Conservation (phyloP, 1,140 invertebrate genomes). For the Drosophila sproati region DNA sequence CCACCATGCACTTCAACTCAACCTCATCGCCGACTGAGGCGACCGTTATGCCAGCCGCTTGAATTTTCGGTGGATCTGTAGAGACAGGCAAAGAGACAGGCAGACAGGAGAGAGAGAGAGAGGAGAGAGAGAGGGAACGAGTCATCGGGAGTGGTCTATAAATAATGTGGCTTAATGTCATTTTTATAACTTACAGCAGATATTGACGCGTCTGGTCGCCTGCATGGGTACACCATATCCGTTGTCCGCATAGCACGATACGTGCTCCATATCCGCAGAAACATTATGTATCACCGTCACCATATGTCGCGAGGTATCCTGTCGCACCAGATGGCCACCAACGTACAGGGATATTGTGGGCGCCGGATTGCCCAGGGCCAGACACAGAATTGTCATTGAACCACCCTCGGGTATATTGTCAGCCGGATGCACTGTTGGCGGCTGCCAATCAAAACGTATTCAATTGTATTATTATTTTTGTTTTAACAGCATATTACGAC, state of each 20-base stretch:
- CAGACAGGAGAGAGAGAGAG: neutral
- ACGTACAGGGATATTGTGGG: constrained; percentile 92
- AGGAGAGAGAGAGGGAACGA: neutral
- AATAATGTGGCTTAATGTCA: neutral
- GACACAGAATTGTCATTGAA: constrained; percentile 93
- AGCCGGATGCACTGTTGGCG: constrained; percentile 92
- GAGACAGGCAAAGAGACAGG: neutral
- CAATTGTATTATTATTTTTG: neutral
- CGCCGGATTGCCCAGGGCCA: constrained; percentile 92
- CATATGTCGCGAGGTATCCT: constrained; percentile 92
- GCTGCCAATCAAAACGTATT: constrained; percentile 84
- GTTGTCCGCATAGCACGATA: constrained; percentile 94
- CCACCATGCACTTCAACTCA: constrained; percentile 90
- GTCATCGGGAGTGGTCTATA: neutral
- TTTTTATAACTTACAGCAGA: constrained; percentile 89
- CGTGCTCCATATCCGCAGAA: constrained; percentile 92
- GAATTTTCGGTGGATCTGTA: constrained; percentile 90
- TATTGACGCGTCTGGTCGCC: constrained; percentile 90
- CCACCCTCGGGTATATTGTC: constrained; percentile 92
- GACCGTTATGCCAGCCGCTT: constrained; percentile 90
- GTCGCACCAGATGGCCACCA: constrained; percentile 89
- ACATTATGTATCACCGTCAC: constrained; percentile 93
- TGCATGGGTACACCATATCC: constrained; percentile 94
- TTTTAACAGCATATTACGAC: constrained; percentile 1
- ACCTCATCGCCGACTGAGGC: constrained; percentile 90